These are phyloP conservation scores for Struthidea cinerea DNA, from an alignment of 2,113 vertebrate species.

Conservation along the genomic window DNA sequence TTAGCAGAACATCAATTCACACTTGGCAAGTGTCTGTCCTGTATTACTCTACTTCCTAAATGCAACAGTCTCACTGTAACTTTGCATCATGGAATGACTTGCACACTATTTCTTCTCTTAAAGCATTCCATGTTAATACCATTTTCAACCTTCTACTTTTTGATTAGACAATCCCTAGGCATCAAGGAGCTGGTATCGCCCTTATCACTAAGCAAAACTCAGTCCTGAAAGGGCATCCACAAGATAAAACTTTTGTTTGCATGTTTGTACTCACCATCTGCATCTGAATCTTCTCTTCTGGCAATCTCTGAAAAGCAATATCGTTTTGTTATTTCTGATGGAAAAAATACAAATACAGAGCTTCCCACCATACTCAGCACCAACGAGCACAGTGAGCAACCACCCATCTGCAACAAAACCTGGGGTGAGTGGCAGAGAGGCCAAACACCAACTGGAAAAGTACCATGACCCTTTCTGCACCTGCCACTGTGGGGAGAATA, in stretches of 20 bases:
- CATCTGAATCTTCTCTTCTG: neutral
- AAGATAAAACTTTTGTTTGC: neutral
- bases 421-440: neutral
- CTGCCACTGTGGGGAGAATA: neutral
- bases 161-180: neutral
- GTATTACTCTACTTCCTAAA: neutral
- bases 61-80: neutral
- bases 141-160: neutral
- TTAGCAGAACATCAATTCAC: neutral
- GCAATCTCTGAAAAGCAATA: slow-evolving; percentile 37
- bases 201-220: neutral
- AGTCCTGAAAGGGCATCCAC: neutral
- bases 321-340: neutral
- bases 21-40: neutral
- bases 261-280: slow-evolving; percentile 26
- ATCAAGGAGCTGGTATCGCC: neutral
- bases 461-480: neutral
- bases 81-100: neutral
- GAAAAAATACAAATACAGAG: neutral
- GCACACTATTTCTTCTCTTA: neutral
- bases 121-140: neutral
- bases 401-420: neutral
- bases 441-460: neutral
- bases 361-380: neutral
- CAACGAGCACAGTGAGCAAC: neutral